These are phyloP conservation scores for Trematocara zebra DNA, from an alignment of 2,113 vertebrate species.

Conservation along the genomic window DNA sequence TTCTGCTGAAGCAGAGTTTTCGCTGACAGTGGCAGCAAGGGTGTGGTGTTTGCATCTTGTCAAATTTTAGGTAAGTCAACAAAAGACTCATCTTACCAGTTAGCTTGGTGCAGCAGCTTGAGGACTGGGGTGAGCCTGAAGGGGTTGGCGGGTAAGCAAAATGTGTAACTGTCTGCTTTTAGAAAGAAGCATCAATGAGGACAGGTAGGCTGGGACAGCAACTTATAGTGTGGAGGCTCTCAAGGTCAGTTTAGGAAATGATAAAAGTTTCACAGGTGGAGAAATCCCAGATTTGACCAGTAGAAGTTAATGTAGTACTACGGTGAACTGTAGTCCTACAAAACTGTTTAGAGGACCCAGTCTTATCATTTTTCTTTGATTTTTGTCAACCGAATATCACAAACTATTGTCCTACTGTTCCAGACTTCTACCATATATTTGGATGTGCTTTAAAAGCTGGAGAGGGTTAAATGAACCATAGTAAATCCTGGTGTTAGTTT, in stretches of 20 bases:
- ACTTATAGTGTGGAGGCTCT: not conserved
- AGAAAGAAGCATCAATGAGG: not conserved
- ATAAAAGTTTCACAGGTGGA: not conserved
- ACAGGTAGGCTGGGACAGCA: not conserved
- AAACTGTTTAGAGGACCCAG: not conserved
- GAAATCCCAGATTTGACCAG: not conserved
- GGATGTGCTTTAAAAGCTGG: not conserved
- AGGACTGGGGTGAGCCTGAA: not conserved
- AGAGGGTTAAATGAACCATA: not conserved
- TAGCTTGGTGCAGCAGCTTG: not conserved
- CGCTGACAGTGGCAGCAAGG: not conserved
- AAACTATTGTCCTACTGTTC: not conserved
- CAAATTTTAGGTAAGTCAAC: constrained; percentile 44
- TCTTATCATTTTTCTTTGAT: not conserved
- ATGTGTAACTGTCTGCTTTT: not conserved
- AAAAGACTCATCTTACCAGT: constrained; percentile 44
- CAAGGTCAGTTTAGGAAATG: not conserved
- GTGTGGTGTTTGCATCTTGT: constrained; percentile 27
- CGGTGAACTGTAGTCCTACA: fast-evolving
- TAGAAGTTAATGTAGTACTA: not conserved
- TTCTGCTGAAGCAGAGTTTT: not conserved
- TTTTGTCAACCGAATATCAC: not conserved
- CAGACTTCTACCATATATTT: fast-evolving
- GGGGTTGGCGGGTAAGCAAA: constrained; percentile 42
- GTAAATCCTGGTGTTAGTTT: not conserved